Evolutionary conservation across 1,140 invertebrate genomes (phyloP).

Genomic region (Spodoptera litura): DNA sequence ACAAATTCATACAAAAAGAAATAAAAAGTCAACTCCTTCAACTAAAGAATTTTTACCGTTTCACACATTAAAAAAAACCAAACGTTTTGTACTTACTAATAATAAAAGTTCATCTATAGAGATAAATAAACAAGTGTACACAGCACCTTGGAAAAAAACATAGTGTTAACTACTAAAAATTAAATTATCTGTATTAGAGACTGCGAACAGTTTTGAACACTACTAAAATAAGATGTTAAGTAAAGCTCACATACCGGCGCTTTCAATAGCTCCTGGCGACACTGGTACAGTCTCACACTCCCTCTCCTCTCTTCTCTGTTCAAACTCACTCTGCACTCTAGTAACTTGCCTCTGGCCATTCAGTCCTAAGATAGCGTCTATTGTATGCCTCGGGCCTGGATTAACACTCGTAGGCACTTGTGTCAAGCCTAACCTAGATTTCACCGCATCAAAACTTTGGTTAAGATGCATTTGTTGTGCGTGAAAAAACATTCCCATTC

Average conservation of each 20-base stretch:
- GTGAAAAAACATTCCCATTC: slow-evolving; percentile 84
- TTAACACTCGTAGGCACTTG: slow-evolving; percentile 73
- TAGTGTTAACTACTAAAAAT: no score
- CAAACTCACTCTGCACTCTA: slow-evolving; percentile 74
- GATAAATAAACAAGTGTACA: no score
- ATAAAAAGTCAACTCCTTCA: no score
- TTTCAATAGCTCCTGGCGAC: slow-evolving; percentile 79
- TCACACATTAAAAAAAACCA: no score
- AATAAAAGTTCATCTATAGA: no score
- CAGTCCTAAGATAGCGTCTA: slow-evolving; percentile 82
- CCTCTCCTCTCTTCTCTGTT: slow-evolving; percentile 70
- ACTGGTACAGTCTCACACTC: slow-evolving; percentile 77
- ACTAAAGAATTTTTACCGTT: no score
- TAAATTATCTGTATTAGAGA: no score
- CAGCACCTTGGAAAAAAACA: no score
- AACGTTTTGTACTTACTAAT: no score
- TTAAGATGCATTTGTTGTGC: slow-evolving; percentile 81
- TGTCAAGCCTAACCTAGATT: slow-evolving; percentile 73
- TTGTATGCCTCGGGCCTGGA: slow-evolving; percentile 78
- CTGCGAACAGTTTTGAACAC: no score
- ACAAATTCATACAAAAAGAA: no score
- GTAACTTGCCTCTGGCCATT: slow-evolving; percentile 65
- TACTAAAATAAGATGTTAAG: background rate
- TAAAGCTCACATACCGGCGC: slow-evolving; percentile 69
- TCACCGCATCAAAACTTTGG: slow-evolving; percentile 78